Percentiles rank a stretch among this genome's conserved stretches.
phyloP scores from a whole-genome alignment of 2,113 vertebrate genomes.

The Solea solea region DNA sequence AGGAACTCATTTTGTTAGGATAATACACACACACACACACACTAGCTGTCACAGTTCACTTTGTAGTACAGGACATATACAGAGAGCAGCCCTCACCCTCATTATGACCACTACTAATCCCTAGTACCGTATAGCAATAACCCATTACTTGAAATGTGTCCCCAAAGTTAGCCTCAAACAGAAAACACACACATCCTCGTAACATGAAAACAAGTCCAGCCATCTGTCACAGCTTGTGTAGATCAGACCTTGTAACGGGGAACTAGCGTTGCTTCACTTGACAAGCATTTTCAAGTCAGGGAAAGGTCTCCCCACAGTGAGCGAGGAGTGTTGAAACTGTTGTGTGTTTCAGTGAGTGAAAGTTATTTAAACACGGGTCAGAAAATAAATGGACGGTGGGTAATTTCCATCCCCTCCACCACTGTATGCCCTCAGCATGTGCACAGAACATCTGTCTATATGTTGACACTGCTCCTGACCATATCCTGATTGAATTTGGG shows the following conservation, averaged over 20 bases:
- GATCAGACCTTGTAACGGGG: not conserved
- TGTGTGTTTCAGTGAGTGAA: slow-evolving; percentile 29
- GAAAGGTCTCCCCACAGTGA: not conserved
- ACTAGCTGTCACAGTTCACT: too few species aligned
- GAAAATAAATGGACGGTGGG: slow-evolving; percentile 17
- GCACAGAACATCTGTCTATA: slow-evolving; percentile 46
- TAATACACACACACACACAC: too few species aligned
- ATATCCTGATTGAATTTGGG: slow-evolving; percentile 47
- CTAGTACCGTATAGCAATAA: too few species aligned
- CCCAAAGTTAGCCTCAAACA: too few species aligned
- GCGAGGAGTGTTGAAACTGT: slow-evolving; percentile 13
- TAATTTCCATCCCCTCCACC: slow-evolving; percentile 6
- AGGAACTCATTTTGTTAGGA: too few species aligned
- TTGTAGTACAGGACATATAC: too few species aligned
- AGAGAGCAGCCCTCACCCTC: too few species aligned
- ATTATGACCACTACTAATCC: too few species aligned
- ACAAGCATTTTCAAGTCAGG: not conserved
- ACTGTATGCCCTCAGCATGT: slow-evolving; percentile 2
- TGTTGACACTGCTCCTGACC: slow-evolving; percentile 36
- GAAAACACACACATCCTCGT: not conserved
- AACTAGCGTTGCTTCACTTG: not conserved
- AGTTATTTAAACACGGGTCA: slow-evolving; percentile 23
- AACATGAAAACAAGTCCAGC: not conserved
- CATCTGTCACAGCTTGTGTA: not conserved
- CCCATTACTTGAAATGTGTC: too few species aligned